A percentile compares a stretch with the other conserved stretches of the same genome.
These are phyloP conservation scores for Ardeotis arabs DNA, from an alignment of 2,113 vertebrate genomes.

Conservation along the genomic window DNA sequence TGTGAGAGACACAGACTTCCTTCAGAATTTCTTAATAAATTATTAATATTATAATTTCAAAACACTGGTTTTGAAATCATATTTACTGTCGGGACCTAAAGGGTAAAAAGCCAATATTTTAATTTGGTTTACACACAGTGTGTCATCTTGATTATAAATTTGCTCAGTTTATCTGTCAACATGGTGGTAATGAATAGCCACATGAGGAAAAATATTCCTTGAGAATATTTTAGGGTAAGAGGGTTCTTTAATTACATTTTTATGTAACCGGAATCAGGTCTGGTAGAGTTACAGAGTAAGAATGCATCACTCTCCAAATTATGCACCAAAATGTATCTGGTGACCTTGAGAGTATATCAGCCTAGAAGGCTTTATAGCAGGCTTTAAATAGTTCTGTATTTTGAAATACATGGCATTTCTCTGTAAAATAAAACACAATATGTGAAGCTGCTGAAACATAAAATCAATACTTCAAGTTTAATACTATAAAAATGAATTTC, in stretches of 20 bases:
- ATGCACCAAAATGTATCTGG: conserved; percentile 40
- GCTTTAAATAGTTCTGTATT: conserved; percentile 62
- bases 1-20: background rate
- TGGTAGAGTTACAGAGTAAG: conserved; percentile 51
- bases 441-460: conserved; percentile 57
- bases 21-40: conserved; percentile 35
- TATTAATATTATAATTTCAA: conserved; percentile 29
- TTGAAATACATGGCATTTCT: conserved; percentile 69
- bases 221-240: conserved; percentile 65
- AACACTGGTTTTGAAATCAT: conserved; percentile 2
- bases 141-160: conserved; percentile 65
- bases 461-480: conserved; percentile 69
- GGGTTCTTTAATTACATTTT: conserved; percentile 70
- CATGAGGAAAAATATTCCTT: conserved; percentile 41
- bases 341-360: conserved; percentile 75
- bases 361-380: conserved; percentile 61
- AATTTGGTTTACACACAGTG: conserved; percentile 48
- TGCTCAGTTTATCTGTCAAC: conserved; percentile 66
- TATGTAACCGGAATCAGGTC: conserved; percentile 65
- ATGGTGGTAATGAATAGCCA: conserved; percentile 57
- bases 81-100: conserved; percentile 17
- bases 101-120: conserved; percentile 61
- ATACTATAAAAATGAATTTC: conserved; percentile 70
- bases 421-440: conserved; percentile 67
- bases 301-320: conserved; percentile 60